Base-by-base conservation (phyloP, 2,113 vertebrate species). In the Podarcis cretensis region DNA sequence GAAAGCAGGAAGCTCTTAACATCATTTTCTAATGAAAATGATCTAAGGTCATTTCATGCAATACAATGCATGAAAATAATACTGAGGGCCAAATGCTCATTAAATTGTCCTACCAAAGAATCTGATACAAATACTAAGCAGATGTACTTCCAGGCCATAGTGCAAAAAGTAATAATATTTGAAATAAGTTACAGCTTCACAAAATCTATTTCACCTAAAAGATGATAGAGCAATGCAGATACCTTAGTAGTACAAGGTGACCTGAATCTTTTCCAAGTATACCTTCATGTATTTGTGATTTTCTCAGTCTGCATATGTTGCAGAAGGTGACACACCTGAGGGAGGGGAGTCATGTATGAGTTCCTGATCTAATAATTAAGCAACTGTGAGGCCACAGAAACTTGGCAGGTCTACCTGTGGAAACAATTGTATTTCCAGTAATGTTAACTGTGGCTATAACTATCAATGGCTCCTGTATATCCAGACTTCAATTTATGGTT, bases 1-100 rank as follows among this genome's bases (percentile, higher is more conserved):
- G 69, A 83, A 12, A 37, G 20, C 14, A 27, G 32, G 57, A 68
- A 89, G 32, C 18, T 12, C 25, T 82, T 81, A 73, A 69, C 13
- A 25, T 79, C 79, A 6, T 13, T 86, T 68, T 77, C 35, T 66
- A 77, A 66, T 59, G 14, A 75, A 69, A 10, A 65, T 1, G 37
- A 21, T 32, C 2, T 82, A 43, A 35, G 35, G 32, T n/a, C 35
- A 35, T 35, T 35, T 35, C 35, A 40, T 75, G 76, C 37, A 85
- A 23, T 30, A 68, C 25, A 30, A 66, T 75, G 20, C 0, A n/a
- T 30, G 21, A 69, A 3, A 66, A 0, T 0, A 10, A 48, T n/a
- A 6, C 12, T 48, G 20, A 6, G 20, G 57, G 48, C 27, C 59
- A 16, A 35, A 35, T 35, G 18, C 30, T 37, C 65, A 69, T n/a